Conservation (phyloP, 2,888 invertebrate species). For the Malthinus flaveolus region DNA sequence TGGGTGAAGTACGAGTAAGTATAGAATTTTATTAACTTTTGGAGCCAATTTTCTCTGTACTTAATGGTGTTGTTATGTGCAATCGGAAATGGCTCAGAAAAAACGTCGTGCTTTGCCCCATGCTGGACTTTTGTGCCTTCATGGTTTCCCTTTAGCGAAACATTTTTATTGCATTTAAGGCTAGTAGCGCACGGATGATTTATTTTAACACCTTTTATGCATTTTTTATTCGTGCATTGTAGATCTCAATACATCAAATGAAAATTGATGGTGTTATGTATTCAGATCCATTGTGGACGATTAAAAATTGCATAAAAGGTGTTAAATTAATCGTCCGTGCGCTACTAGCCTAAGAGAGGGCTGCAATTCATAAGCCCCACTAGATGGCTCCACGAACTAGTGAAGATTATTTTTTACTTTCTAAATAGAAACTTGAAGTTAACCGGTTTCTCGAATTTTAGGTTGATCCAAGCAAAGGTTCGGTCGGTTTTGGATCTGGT, state of each 20-base stretch:
- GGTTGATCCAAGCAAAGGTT: conserved; percentile 96
- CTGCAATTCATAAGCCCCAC: too few species aligned
- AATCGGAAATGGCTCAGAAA: conserved; percentile 38
- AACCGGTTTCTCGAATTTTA: conserved; percentile 39
- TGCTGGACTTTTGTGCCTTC: conserved; percentile 34
- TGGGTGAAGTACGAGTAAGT: conserved; percentile 96
- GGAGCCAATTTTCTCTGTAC: neutral
- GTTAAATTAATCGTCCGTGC: too few species aligned
- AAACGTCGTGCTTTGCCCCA: conserved; percentile 48
- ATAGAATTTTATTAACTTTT: neutral
- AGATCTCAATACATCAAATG: too few species aligned
- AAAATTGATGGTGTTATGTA: too few species aligned
- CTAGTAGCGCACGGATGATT: too few species aligned
- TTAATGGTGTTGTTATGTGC: conserved; percentile 19
- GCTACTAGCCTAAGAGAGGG: too few species aligned
- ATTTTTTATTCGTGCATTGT: too few species aligned
- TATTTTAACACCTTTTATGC: too few species aligned
- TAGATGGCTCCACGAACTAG: too few species aligned
- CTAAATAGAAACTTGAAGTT: neutral
- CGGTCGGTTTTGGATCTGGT: conserved; percentile 99
- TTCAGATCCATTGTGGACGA: too few species aligned
- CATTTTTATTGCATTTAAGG: too few species aligned
- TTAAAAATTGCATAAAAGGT: too few species aligned
- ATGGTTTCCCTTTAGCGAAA: conserved; percentile 47
- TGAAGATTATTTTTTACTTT: neutral